Conservation (phyloP, 2,113 vertebrate genomes). For the Cyrtonyx montezumae region DNA sequence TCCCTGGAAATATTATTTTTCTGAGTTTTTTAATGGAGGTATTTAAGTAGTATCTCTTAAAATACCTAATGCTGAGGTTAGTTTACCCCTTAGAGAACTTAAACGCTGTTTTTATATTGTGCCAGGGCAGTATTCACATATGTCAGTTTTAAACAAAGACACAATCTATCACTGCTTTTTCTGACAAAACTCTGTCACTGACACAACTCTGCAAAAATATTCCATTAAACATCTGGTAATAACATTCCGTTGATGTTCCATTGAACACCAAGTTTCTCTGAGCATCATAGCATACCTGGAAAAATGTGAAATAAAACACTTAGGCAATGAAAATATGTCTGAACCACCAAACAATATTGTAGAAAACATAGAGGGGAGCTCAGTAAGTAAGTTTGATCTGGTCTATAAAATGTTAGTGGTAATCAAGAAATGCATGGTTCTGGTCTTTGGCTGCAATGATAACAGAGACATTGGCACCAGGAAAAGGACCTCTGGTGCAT, state of each 20-base stretch:
- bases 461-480: not conserved
- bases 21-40: not conserved
- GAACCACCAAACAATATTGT: not conserved
- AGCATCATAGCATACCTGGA: not conserved
- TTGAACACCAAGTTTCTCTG: constrained; percentile 14
- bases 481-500: not conserved
- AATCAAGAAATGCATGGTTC: constrained; percentile 7
- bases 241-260: not conserved
- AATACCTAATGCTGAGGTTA: not conserved
- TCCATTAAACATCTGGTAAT: constrained; percentile 49
- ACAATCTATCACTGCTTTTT: constrained; percentile 23
- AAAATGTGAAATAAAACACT: constrained; percentile 43
- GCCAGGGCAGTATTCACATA: not conserved
- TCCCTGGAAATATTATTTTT: not conserved
- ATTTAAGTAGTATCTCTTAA: not conserved
- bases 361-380: not conserved
- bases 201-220: constrained; percentile 30
- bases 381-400: not conserved
- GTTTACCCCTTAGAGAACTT: not conserved
- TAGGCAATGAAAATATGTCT: constrained; percentile 7
- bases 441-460: not conserved
- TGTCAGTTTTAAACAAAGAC: constrained; percentile 8
- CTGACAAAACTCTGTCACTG: constrained; percentile 3
- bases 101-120: constrained; percentile 28
- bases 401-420: not conserved